A percentile compares a stretch with the other conserved stretches of the same genome.
phyloP scores from a whole-genome alignment of 2,113 vertebrate species.

The Notothenia coriiceps region DNA sequence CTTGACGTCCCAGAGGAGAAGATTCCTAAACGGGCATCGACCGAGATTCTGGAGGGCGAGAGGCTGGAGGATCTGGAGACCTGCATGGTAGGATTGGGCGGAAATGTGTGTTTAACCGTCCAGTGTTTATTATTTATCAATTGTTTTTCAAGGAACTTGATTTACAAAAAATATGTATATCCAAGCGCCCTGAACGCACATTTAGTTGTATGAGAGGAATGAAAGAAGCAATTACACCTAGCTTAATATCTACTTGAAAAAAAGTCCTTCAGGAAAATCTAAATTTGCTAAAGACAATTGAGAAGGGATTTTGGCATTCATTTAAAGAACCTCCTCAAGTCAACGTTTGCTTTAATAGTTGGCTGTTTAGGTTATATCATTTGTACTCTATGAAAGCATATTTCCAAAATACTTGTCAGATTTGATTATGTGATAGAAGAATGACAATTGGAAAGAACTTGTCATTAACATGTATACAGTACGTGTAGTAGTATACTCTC shows the following conservation, averaged over 20 bases:
- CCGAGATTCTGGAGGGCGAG: constrained; percentile 91
- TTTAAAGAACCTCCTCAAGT: neutral
- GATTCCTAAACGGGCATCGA: constrained; percentile 84
- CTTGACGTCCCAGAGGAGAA: constrained; percentile 89
- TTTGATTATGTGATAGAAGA: neutral
- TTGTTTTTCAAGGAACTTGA: neutral
- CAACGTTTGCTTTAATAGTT: neutral
- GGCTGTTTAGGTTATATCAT: neutral
- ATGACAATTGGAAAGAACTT: too few relatives aligned
- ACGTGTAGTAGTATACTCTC: neutral
- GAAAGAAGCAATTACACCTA: neutral
- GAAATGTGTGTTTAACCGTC: neutral
- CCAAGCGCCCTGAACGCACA: neutral
- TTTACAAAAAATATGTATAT: neutral
- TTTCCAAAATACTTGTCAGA: neutral
- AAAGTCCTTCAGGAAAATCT: neutral
- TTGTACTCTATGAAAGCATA: neutral
- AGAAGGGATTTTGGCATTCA: neutral
- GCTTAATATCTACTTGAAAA: neutral
- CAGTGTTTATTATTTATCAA: neutral
- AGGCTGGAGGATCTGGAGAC: constrained; percentile 94
- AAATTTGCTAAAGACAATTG: neutral
- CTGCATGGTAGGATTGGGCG: constrained; percentile 90
- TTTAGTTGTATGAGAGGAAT: constrained; percentile 1
- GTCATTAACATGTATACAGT: neutral